These are phyloP conservation scores for Pelobates fuscus DNA, from an alignment of 2,113 vertebrate genomes.

Conservation along the genomic window DNA sequence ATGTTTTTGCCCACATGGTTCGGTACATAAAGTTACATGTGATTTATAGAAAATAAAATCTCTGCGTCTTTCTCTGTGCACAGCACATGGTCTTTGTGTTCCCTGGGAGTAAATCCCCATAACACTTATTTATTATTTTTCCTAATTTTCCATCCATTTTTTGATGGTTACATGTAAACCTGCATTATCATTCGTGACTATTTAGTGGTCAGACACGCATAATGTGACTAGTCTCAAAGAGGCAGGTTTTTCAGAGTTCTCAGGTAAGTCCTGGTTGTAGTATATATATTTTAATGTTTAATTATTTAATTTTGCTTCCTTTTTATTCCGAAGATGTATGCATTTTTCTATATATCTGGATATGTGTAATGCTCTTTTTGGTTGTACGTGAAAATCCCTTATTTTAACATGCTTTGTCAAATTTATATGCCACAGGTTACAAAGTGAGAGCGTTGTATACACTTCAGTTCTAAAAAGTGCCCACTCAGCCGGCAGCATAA, in stretches of 20 bases:
- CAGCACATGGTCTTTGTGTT: too few species aligned
- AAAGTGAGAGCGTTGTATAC: conserved; percentile 99
- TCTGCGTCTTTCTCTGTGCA: too few species aligned
- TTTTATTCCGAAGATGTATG: not conserved
- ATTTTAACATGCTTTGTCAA: conserved; percentile 99
- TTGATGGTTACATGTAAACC: too few species aligned
- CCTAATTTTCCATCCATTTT: too few species aligned
- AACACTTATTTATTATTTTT: too few species aligned
- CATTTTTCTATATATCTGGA: not conserved
- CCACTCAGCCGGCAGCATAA: conserved; percentile 97
- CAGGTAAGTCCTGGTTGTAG: conserved; percentile 67
- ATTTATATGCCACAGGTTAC: conserved; percentile 99
- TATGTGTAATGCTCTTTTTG: conserved; percentile 69
- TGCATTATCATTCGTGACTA: too few species aligned
- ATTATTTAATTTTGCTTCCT: not conserved
- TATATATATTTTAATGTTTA: not conserved
- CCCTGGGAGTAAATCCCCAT: too few species aligned
- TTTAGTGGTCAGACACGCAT: too few species aligned
- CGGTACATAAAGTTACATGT: too few species aligned
- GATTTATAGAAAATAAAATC: too few species aligned
- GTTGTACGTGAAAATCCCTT: conserved; percentile 80
- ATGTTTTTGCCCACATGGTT: too few species aligned
- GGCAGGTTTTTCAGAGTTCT: conserved; percentile 16
- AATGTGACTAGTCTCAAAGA: too few species aligned
- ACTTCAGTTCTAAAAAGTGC: conserved; percentile 97